Conservation (phyloP, 2,797 vertebrate species). For the Acrossocheilus fasciatus region DNA sequence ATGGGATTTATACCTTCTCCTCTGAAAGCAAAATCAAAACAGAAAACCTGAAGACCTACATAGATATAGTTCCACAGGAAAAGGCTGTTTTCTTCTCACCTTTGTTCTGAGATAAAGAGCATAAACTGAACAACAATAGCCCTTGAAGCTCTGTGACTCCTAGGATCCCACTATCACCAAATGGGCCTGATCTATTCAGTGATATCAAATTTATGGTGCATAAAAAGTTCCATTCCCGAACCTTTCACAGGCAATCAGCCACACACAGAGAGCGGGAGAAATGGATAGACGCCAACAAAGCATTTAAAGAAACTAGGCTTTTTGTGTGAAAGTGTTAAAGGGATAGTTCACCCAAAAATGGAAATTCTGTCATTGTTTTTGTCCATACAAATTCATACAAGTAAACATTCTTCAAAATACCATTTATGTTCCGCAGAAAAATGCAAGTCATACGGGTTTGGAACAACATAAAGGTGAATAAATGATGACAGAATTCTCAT, state of each 20-base stretch:
- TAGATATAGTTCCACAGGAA: slow-evolving; percentile 8
- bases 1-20: background rate
- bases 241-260: slow-evolving; percentile 25
- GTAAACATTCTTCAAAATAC: background rate
- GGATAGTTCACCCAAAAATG: background rate
- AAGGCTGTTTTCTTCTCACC: slow-evolving; percentile 11
- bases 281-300: background rate
- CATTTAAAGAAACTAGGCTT: slow-evolving; percentile 12
- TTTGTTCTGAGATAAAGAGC: slow-evolving; percentile 8
- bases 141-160: slow-evolving; percentile 29
- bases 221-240: slow-evolving; percentile 9
- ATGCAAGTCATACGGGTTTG: background rate
- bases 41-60: background rate
- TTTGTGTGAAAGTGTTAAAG: slow-evolving; percentile 13
- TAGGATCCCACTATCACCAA: slow-evolving; percentile 20
- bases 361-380: background rate
- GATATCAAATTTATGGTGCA: slow-evolving; percentile 46
- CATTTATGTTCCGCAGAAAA: background rate
- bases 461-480: background rate
- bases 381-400: no score
- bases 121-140: slow-evolving; percentile 34
- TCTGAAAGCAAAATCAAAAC: slow-evolving; percentile 6
- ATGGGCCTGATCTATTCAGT: slow-evolving; percentile 26
- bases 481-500: background rate
- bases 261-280: slow-evolving; percentile 40